Base-by-base conservation (phyloP, 2,113 vertebrate genomes). In the Thinocorus orbignyianus region DNA sequence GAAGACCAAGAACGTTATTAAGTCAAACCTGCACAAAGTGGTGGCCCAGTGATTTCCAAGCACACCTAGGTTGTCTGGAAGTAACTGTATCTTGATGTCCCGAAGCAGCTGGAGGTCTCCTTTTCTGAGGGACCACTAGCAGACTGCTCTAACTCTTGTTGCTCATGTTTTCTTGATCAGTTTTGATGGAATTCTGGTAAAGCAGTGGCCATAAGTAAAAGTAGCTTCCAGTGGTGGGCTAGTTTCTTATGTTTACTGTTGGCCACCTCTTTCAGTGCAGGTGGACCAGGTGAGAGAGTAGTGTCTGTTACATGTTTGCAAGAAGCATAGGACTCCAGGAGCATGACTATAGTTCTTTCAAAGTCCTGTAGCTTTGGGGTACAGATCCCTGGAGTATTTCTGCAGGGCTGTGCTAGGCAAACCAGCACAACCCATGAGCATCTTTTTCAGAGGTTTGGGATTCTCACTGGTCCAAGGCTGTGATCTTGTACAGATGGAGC, bases 261-360 rank as follows among this genome's bases (percentile, higher is more conserved):
- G 37, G 24, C 46, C 24, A 55, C 41, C 35, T 54, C 22, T 69
- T 74, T 28, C 37, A 68, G 39, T 54, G 82, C 1, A 0, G 62
- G 20, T 76, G 41, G 41, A 48, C 17, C 54, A 55, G 17, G 26
- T 23, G 55, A 62, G 61, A 39, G 35, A 80, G 60, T 6, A 81
- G 41, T 31, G 25, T 33, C 2, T 0, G 61, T 46, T n/a, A 33
- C 25, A 33, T 28, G 55, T 76, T 55, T 28, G 41, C 35, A 76
- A 65, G 44, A 37, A 81, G 25, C 35, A 42, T 31, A 46, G 42
- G 42, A 52, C n/a, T 46, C 10, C 25, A 28, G 5, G 26, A 3
- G 0, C 3, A 1, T n/a, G 24, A 6, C 24, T 49, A 1, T 0
- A 2, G 37, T 62, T 82, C 70, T 88, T 48, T 66, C 26, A 11